Conservation (phyloP, 2,113 vertebrate species). For the Sterna hirundo region DNA sequence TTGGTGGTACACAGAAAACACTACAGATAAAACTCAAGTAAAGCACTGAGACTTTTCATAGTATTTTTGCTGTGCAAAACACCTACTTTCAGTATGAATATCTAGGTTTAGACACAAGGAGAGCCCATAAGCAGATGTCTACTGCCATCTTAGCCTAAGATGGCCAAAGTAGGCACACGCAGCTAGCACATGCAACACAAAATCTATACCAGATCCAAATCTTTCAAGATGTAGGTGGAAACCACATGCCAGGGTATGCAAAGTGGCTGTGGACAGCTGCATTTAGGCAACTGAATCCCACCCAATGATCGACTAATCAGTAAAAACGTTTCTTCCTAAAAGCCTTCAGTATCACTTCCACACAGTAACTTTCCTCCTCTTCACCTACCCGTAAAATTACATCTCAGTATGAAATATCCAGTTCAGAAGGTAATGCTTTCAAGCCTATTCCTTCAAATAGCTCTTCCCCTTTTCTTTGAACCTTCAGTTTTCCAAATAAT, state of each 20-base stretch:
- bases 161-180: not conserved
- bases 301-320: not conserved
- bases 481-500: not conserved
- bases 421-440: not conserved
- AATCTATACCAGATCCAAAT: not conserved
- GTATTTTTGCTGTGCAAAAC: not conserved
- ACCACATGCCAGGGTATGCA: not conserved
- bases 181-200: not conserved
- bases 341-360: not conserved
- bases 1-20: not conserved
- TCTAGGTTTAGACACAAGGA: not conserved
- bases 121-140: not conserved
- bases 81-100: not conserved
- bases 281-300: not conserved
- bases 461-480: not conserved
- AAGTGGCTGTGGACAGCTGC: not conserved
- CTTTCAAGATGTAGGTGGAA: not conserved
- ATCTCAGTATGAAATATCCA: not conserved
- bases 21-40: not conserved
- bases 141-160: not conserved
- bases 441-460: not conserved
- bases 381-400: not conserved
- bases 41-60: not conserved
- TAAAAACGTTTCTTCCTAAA: not conserved
- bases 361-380: not conserved